A percentile compares a stretch with the other conserved stretches of the same genome.
Conservation (phyloP, 2,888 invertebrate species). For the Crematogaster levior region DNA sequence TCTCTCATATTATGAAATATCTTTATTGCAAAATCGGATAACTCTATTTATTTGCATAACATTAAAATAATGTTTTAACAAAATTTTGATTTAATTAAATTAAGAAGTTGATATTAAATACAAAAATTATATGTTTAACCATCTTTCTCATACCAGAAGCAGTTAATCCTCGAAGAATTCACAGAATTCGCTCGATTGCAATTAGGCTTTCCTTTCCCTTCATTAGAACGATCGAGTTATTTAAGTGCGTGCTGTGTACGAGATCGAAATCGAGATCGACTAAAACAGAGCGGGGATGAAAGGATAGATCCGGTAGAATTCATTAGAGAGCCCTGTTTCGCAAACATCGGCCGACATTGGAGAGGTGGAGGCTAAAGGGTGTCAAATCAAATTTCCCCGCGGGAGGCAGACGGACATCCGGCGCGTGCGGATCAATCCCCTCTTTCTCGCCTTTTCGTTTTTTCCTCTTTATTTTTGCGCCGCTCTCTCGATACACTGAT, state of each 20-base stretch:
- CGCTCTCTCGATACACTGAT: slow-evolving; percentile 48
- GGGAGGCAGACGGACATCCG: slow-evolving; percentile 70
- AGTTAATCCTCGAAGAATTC: slow-evolving; percentile 4
- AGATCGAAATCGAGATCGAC: slow-evolving; percentile 31
- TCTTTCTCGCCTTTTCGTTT: slow-evolving; percentile 16
- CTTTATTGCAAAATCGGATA: background rate
- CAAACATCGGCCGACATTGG: slow-evolving; percentile 48
- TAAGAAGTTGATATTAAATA: background rate
- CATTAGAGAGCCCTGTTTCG: slow-evolving; percentile 65
- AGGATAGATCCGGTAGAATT: slow-evolving; percentile 65
- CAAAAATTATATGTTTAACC: background rate
- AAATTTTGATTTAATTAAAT: background rate
- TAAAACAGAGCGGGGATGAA: slow-evolving; percentile 10
- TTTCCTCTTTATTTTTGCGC: slow-evolving; percentile 32
- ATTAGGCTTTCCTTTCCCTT: slow-evolving; percentile 9
- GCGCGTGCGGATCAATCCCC: slow-evolving; percentile 68
- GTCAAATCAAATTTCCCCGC: slow-evolving; percentile 78
- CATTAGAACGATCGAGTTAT: slow-evolving; percentile 46
- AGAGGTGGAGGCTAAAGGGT: slow-evolving; percentile 42
- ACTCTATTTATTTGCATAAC: background rate
- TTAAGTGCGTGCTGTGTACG: background rate
- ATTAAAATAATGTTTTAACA: background rate
- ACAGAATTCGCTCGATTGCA: background rate
- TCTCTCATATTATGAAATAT: background rate
- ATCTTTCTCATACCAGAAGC: background rate